Conservation (phyloP, 2,888 invertebrate genomes). For the Chamaedrilus cognettii region DNA sequence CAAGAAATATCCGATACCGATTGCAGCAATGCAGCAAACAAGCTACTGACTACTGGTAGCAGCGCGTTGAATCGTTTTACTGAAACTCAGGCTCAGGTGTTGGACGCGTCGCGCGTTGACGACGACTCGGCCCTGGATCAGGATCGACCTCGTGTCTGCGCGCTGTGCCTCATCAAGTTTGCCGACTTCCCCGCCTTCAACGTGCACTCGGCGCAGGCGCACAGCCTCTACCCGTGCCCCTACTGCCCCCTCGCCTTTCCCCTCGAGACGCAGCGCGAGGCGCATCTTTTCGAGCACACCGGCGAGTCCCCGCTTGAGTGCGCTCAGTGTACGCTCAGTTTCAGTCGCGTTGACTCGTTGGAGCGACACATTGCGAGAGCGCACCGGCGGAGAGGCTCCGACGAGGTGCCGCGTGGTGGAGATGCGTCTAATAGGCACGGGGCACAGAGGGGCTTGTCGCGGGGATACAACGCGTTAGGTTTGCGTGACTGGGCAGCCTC, state of each 20-base stretch:
- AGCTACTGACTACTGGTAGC: too few species aligned
- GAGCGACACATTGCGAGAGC: slow-evolving; percentile 6
- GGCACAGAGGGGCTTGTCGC: background rate
- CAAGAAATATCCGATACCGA: too few species aligned
- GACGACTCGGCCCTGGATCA: slow-evolving; percentile 13
- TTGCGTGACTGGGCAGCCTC: background rate
- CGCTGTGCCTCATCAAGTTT: slow-evolving; percentile 11
- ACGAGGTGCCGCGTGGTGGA: background rate
- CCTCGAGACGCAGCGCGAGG: slow-evolving; percentile 12
- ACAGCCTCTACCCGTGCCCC: slow-evolving; percentile 13
- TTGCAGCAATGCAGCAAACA: too few species aligned
- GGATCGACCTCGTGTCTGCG: slow-evolving; percentile 5
- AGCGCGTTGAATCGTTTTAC: too few species aligned
- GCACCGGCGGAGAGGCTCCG: background rate
- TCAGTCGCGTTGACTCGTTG: slow-evolving; percentile 14
- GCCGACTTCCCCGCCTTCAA: slow-evolving; percentile 20
- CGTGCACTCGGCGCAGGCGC: slow-evolving; percentile 12
- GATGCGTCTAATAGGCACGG: background rate
- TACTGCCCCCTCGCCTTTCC: slow-evolving; percentile 15
- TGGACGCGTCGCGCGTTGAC: too few species aligned
- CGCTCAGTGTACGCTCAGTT: slow-evolving; percentile 13
- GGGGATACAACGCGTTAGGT: background rate
- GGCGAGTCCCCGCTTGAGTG: slow-evolving; percentile 18
- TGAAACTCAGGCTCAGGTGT: too few species aligned
- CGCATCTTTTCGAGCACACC: slow-evolving; percentile 16